phyloP scores from a whole-genome alignment of 2,113 vertebrate species.

The Tragelaphus buxtoni region DNA sequence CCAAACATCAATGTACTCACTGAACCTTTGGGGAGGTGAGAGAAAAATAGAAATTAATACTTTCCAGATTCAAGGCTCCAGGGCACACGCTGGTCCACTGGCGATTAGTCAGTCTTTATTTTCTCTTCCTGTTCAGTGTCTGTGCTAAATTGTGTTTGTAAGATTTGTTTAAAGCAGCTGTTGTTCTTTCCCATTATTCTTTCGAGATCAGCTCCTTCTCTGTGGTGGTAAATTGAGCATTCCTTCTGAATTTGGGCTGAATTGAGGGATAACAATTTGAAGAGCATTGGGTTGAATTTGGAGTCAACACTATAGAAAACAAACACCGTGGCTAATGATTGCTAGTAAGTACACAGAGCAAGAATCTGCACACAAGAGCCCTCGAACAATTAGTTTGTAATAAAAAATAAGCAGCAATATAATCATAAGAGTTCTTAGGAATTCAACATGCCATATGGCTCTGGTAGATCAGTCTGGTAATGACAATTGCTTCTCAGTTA shows the following conservation, averaged over 20 bases:
- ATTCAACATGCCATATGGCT: not conserved
- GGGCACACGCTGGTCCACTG: slow-evolving; percentile 53
- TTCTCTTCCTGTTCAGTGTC: slow-evolving; percentile 51
- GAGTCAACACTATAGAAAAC: slow-evolving; percentile 10
- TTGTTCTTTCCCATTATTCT: slow-evolving; percentile 38
- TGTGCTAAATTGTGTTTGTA: slow-evolving; percentile 39
- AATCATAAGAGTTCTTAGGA: not conserved
- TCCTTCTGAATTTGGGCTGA: not conserved
- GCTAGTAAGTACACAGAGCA: not conserved
- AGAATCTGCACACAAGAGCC: not conserved
- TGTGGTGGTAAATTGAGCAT: not conserved
- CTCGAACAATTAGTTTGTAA: not conserved
- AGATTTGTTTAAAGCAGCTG: slow-evolving; percentile 47
- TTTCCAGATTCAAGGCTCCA: slow-evolving; percentile 57
- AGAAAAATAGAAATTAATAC: slow-evolving; percentile 74
- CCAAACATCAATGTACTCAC: slow-evolving; percentile 72
- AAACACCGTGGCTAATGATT: not conserved
- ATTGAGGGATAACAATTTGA: not conserved
- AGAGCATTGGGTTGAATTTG: not conserved
- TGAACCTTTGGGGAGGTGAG: slow-evolving; percentile 74
- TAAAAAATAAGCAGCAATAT: not conserved
- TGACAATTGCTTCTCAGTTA: slow-evolving; percentile 2
- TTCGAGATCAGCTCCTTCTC: not conserved
- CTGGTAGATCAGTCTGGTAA: not conserved
- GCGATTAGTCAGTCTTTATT: slow-evolving; percentile 50